phyloP scores from a whole-genome alignment of 2,888 invertebrate genomes.

The Ophion slaviceki region DNA sequence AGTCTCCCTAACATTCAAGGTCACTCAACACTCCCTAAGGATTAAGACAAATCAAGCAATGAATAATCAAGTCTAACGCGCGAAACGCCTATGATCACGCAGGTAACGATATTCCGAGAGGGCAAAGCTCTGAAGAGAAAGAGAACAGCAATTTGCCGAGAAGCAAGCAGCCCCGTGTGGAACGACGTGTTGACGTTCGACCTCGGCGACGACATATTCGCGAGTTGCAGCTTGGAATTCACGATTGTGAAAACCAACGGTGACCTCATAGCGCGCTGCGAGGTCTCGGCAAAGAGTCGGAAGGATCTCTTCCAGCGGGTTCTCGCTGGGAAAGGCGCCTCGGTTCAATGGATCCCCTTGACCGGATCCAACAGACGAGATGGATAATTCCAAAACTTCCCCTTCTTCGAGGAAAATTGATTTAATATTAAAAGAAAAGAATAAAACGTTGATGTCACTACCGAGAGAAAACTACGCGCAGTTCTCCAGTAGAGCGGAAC shows the following conservation, averaged over 20 bases:
- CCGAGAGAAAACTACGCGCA: conserved; percentile 24
- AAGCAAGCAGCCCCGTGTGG: conserved; percentile 84
- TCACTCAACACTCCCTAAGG: no score
- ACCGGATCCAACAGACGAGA: conserved; percentile 81
- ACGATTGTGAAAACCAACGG: conserved; percentile 87
- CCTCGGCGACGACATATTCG: conserved; percentile 85
- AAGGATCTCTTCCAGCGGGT: conserved; percentile 86
- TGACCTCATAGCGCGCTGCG: conserved; percentile 85
- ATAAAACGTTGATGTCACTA: conserved; percentile 40
- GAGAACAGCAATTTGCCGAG: conserved; percentile 84
- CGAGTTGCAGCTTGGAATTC: conserved; percentile 86
- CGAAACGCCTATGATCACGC: conserved; percentile 12
- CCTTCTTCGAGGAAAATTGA: neutral
- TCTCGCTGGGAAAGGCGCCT: conserved; percentile 85
- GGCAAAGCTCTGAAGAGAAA: conserved; percentile 84
- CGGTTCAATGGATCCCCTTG: conserved; percentile 86
- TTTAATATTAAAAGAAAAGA: conserved; percentile 17
- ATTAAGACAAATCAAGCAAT: neutral
- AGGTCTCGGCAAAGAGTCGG: conserved; percentile 83
- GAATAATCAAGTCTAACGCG: neutral
- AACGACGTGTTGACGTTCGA: conserved; percentile 85
- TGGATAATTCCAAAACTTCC: conserved; percentile 33
- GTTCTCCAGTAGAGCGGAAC: conserved; percentile 4
- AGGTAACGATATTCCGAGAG: conserved; percentile 82
- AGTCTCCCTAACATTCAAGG: no score